A percentile compares a stretch with the other conserved stretches of the same genome.
Evolutionary conservation across 2,797 vertebrate genomes (phyloP).

Genomic region (Phaenicophaeus curvirostris): DNA sequence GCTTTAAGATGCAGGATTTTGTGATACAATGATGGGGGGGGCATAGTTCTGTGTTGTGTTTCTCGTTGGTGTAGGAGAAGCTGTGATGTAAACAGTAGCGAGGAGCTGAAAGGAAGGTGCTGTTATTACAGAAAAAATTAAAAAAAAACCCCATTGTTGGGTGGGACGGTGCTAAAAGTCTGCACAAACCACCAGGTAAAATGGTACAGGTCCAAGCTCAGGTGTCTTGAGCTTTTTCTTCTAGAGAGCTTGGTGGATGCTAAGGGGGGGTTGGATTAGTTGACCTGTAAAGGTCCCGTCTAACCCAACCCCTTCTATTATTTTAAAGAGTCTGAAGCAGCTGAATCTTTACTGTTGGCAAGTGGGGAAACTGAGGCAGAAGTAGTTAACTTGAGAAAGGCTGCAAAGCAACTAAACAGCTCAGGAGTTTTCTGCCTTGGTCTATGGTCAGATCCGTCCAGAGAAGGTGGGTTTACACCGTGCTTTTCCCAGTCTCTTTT

Average conservation of each 20-base stretch:
- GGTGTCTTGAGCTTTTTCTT: neutral
- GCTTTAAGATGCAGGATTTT: neutral
- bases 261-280: too few species aligned
- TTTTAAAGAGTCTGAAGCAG: neutral
- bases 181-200: accelerated
- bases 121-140: neutral
- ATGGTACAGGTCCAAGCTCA: neutral
- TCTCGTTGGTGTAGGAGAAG: neutral
- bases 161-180: neutral
- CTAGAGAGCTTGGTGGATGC: neutral
- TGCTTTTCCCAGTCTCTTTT: neutral
- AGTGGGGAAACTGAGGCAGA: neutral
- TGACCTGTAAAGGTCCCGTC: too few species aligned
- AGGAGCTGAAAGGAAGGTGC: neutral
- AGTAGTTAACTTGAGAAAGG: neutral
- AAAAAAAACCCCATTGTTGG: neutral
- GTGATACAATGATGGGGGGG: neutral
- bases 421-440: neutral
- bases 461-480: neutral
- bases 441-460: neutral
- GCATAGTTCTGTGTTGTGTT: neutral
- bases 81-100: neutral
- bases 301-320: too few species aligned
- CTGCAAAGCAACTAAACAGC: neutral
- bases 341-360: too few species aligned